phyloP scores from a whole-genome alignment of 2,797 vertebrate species.

The Centroberyx gerrardi region DNA sequence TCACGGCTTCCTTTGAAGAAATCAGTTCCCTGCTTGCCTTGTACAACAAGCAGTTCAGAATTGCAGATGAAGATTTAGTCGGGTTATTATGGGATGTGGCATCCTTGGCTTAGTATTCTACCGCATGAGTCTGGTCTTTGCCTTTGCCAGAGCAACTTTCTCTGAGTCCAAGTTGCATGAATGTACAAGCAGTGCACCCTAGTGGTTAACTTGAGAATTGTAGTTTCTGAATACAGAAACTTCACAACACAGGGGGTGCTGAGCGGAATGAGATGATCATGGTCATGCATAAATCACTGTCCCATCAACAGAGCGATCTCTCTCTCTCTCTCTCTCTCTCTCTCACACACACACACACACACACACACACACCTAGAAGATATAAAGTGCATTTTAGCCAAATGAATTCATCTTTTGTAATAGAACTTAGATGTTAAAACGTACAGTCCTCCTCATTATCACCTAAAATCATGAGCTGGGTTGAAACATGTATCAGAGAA shows the following conservation, averaged over 20 bases:
- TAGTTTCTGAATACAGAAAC: not conserved
- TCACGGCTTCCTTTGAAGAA: conserved; percentile 19
- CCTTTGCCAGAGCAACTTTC: not conserved
- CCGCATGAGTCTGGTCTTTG: not conserved
- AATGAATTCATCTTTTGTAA: no score
- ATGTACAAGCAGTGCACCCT: conserved; percentile 48
- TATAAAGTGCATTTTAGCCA: no score
- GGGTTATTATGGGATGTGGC: not conserved
- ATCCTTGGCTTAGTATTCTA: not conserved
- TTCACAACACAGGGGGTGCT: not conserved
- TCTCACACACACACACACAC: not conserved
- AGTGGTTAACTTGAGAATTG: not conserved
- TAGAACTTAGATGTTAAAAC: no score
- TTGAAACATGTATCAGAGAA: no score
- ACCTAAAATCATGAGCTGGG: not conserved
- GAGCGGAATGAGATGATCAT: conserved; percentile 4
- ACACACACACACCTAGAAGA: not conserved
- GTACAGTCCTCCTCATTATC: not conserved
- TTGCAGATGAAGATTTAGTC: not conserved
- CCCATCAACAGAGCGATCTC: not conserved
- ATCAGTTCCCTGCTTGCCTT: conserved; percentile 22
- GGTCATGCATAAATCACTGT: not conserved
- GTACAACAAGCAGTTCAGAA: conserved; percentile 32
- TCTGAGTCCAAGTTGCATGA: not conserved
- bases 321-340: not conserved